Evolutionary conservation across 2,113 vertebrate species (phyloP), one percentile per base, ranked within the genome.

Genomic region (Onychostoma macrolepis): DNA sequence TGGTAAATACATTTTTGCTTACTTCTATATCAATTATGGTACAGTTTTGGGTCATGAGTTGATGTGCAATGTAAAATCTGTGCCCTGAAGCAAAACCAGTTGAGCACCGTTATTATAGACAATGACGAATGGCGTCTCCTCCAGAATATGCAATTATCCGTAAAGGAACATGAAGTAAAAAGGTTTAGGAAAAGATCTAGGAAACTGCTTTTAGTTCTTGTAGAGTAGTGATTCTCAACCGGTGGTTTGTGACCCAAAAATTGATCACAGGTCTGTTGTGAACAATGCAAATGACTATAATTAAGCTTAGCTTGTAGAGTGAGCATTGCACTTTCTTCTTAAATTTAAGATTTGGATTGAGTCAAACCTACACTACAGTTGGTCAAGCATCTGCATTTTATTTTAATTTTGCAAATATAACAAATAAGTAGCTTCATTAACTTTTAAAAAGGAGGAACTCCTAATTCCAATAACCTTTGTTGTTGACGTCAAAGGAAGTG

Each of bases 81-180:
- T 2, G 53, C n/a, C 53, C 33, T 41, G 24, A 80, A 61, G 6
- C 1, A 61, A 63, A 80, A 38, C 78, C 33, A 80, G 33, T 80
- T 26, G 33, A 80, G 56, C 41, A 80, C 24, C 24, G 24, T 33
- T 26, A 38, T 24, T 56, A 21, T 56, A 79, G 17, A 67, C 91
- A 85, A 91, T 89, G 94, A 89, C 93, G 93, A 2, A 89, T 71
- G 50, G 78, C 3, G 21, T 58, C 7, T 24, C 21, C 56, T 58
- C 56, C 56, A 89, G 30, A 86, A 91, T 79, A 58, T n/a, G 21
- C 85, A 91, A 86, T 92, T 87, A 89, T 90, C 92, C 93, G 94
- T 95, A 89, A 74, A 78, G 28, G 38, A 53, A 85, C 48, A 79
- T 50, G 9, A 72, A 61, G 63, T 33, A 11, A 72, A 50, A 15